Base-by-base conservation (phyloP, 2,113 vertebrate genomes). In the Cyanistes caeruleus region DNA sequence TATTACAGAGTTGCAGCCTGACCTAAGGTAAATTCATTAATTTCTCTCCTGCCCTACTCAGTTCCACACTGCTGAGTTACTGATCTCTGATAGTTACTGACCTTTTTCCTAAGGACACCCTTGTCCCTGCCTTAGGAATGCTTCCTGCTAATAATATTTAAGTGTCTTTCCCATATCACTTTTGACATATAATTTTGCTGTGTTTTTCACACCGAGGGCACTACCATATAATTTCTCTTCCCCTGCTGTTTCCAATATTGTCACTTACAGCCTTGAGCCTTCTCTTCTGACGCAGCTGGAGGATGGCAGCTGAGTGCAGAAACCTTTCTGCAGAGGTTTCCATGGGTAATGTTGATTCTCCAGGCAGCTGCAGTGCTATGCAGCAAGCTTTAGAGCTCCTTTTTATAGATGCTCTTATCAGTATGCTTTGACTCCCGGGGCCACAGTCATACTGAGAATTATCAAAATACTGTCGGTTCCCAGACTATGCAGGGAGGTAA, bases 341-440 rank as follows among this genome's bases (percentile, higher is more conserved):
- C 44, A 35, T 46, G 93, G 80, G 56, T 90, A 85, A 92, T 82
- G 92, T 87, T 96, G 89, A 93, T 94, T 92, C 70, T 95, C 82
- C 87, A 94, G 88, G 80, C 79, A 3, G 75, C 68, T 94, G 72
- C 28, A 13, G 64, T 41, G 68, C 33, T 63, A 52, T 31, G 82
- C 63, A 90, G 72, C 68, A 80, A 85, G 70, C 87, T 83, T 86
- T 73, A 55, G 55, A 77, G 82, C 43, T 95, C 82, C 93, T 91
- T 94, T 93, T 96, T 93, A 89, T 90, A 96, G 89, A 64, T 77
- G 67, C 67, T 79, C 37, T 7, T 77, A 93, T 89, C 87, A 91
- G 70, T 74, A 75, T 75, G 87, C 88, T 93, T 93, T 85, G 87
- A 72, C 58, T 95, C 95, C 86, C 3, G 12, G 59, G 83, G 90